Conservation (phyloP, 2,888 invertebrate genomes). For the Phaonia tiefii region DNA sequence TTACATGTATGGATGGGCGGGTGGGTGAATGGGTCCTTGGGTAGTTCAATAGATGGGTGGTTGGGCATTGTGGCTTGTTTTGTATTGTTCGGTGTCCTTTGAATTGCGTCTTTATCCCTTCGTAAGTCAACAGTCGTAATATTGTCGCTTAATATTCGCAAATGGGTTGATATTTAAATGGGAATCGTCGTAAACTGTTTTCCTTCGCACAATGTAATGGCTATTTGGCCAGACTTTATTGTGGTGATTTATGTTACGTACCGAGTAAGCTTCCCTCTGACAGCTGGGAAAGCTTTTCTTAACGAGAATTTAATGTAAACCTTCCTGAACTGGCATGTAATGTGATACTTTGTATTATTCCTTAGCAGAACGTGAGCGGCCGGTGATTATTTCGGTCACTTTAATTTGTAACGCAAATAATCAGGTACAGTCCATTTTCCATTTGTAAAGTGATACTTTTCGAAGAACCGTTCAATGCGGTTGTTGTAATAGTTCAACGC, state of each 20-base stretch:
- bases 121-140: constrained; percentile 56
- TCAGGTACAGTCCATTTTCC: background rate
- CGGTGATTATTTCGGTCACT: constrained; percentile 21
- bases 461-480: background rate
- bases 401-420: background rate
- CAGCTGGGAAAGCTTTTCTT: background rate
- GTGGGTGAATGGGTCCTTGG: constrained; percentile 31
- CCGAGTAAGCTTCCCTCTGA: constrained; percentile 6
- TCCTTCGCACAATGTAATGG: constrained; percentile 27
- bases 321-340: background rate
- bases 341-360: constrained; percentile 33
- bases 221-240: constrained; percentile 56
- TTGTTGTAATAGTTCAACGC: background rate
- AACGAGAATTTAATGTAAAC: constrained; percentile 31
- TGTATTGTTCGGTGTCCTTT: constrained; percentile 55
- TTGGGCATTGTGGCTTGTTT: constrained; percentile 33
- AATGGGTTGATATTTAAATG: constrained; percentile 65
- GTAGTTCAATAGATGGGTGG: background rate
- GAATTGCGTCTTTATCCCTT: constrained; percentile 71
- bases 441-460: constrained; percentile 19
- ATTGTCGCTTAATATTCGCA: constrained; percentile 55
- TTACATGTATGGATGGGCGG: background rate
- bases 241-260: constrained; percentile 54
- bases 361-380: background rate
- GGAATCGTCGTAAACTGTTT: constrained; percentile 46